Evolutionary conservation across 2,888 invertebrate genomes (phyloP).

Genomic region (Heteropelma amictum): DNA sequence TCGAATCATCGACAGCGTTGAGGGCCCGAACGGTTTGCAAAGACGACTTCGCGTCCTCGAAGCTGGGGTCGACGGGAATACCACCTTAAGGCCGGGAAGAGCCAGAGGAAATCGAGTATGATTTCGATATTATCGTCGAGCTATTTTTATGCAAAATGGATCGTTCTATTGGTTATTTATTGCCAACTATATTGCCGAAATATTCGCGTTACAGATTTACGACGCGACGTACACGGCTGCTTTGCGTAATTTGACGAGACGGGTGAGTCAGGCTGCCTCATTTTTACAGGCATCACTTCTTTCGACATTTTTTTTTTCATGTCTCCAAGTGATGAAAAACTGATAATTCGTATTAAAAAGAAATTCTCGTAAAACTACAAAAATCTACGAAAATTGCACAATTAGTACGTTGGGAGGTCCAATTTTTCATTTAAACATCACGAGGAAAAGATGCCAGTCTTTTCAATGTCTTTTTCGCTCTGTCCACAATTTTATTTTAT

Average conservation of each 20-base stretch:
- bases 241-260: constrained; percentile 23
- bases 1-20: constrained; percentile 64
- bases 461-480: too few relatives aligned
- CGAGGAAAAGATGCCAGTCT: too few relatives aligned
- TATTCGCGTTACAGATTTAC: not conserved
- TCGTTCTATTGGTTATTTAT: too few relatives aligned
- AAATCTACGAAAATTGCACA: too few relatives aligned
- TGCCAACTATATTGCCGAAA: not conserved
- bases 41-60: constrained; percentile 66
- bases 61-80: constrained; percentile 51
- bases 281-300: too few relatives aligned
- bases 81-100: constrained; percentile 8
- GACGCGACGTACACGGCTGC: not conserved
- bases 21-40: constrained; percentile 71
- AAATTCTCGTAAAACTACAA: too few relatives aligned
- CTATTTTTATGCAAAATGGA: not conserved
- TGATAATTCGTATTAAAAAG: too few relatives aligned
- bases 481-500: too few relatives aligned
- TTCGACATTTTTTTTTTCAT: not conserved
- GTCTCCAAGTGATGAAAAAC: not conserved
- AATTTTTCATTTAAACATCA: too few relatives aligned
- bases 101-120: not conserved
- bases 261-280: not conserved
- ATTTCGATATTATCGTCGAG: not conserved
- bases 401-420: too few relatives aligned